Base-by-base conservation (phyloP, 2,113 vertebrate species). In the Tinamus guttatus region DNA sequence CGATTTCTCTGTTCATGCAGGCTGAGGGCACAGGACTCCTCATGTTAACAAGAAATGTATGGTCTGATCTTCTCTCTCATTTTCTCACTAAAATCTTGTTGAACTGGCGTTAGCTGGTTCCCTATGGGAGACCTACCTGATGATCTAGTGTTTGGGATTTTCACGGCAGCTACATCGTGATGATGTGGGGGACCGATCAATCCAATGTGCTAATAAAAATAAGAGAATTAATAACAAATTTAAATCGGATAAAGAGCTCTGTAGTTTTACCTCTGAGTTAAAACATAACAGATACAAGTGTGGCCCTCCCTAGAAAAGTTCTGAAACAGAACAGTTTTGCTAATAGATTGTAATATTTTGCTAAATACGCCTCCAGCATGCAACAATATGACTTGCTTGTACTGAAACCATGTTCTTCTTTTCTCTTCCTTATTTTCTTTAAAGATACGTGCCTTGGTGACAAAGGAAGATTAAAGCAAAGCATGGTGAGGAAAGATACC, bases 401-500 rank as follows among this genome's bases (percentile, higher is more conserved):
- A 63, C 85, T 25, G 28, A 81, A 78, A 70, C 22, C 59, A 20
- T 1, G 51, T 85, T 90, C 47, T 85, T 30, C 81, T 88, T 90
- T 69, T 76, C 69, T 70, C 64, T 95, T 93, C 87, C 76, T 45
- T 78, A 51, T 85, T 90, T 91, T 89, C 67, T 67, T 24, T 3
- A 47, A 9, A 45, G 79, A 75, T 36, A 43, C 1, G 0, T 76
- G 52, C 75, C 73, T 54, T 22, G 45, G 32, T 83, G 56, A 65
- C 67, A 73, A 49, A 83, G 70, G 43, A n/a, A 78, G 80, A 54
- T 45, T 54, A 76, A 69, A 38, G 28, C 19, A 45, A 40, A 91
- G 28, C 0, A 0, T 54, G 62, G 74, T 47, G 34, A 85, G 64
- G 73, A 24, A 59, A 95, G 51, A 92, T 27, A 56, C 71, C 47